Evolutionary conservation across 2,888 invertebrate genomes (phyloP).

Genomic region (Diarsia rubi): DNA sequence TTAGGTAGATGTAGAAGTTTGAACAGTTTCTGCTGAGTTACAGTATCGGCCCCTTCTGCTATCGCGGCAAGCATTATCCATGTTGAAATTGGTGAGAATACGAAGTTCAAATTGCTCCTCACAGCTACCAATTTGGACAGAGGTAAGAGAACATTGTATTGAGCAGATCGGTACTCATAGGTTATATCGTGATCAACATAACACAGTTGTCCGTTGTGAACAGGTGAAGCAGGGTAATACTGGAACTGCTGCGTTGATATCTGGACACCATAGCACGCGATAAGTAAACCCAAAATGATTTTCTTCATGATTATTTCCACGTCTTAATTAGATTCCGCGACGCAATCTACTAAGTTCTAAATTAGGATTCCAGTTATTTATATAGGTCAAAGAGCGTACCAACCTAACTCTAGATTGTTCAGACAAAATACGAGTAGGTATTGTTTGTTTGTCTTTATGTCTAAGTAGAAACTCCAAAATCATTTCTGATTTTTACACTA

Average conservation of each 20-base stretch:
- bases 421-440: background rate
- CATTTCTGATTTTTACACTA: background rate
- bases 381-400: constrained; percentile 23
- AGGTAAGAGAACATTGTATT: constrained; percentile 29
- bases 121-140: constrained; percentile 12
- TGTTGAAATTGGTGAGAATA: constrained; percentile 44
- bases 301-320: constrained; percentile 40
- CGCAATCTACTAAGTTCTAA: constrained; percentile 15
- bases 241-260: constrained; percentile 35
- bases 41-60: constrained; percentile 58
- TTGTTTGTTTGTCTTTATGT: background rate
- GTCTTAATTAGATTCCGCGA: constrained; percentile 17
- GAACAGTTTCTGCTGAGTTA: constrained; percentile 56
- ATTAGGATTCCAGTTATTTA: constrained; percentile 18
- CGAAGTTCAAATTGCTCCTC: constrained; percentile 44
- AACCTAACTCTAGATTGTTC: background rate
- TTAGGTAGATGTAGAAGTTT: constrained; percentile 62
- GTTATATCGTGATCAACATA: constrained; percentile 16
- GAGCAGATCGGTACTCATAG: constrained; percentile 21
- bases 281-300: constrained; percentile 9
- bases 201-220: constrained; percentile 6
- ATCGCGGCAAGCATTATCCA: constrained; percentile 60
- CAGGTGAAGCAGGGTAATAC: background rate
- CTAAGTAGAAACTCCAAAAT: background rate
- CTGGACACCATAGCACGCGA: constrained; percentile 17